These are phyloP conservation scores for Mesocricetus auratus DNA, from an alignment of 2,113 vertebrate species.

Conservation along the genomic window DNA sequence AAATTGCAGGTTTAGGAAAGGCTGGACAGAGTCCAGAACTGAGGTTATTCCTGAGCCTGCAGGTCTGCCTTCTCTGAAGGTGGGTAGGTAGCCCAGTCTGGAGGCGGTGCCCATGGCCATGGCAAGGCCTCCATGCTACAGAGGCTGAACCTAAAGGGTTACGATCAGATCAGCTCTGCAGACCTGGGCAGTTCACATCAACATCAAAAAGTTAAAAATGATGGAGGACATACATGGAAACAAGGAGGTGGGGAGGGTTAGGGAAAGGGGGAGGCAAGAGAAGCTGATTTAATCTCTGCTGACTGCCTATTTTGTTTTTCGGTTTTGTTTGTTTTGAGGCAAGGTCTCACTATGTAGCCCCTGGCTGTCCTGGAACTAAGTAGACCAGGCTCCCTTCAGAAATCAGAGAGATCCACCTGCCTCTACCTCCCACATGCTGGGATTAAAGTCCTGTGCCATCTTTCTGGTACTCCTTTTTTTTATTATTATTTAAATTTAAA, in stretches of 20 bases:
- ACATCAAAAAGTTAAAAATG: background rate
- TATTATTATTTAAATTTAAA: too few relatives aligned
- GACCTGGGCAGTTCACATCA: background rate
- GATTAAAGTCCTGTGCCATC: background rate
- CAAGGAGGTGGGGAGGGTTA: too few relatives aligned
- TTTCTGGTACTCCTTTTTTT: background rate
- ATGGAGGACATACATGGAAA: background rate
- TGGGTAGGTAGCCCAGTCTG: rapidly evolving
- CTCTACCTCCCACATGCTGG: background rate
- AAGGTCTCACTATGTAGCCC: background rate
- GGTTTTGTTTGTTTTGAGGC: background rate
- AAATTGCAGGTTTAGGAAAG: slow-evolving; percentile 33
- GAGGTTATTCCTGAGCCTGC: background rate
- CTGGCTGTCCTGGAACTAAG: background rate
- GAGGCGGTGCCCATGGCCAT: rapidly evolving
- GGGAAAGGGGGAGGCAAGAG: background rate
- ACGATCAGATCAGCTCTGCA: background rate
- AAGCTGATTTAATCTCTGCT: background rate
- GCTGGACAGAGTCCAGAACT: background rate
- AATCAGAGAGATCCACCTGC: background rate
- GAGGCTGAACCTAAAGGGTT: background rate
- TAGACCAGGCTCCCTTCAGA: background rate
- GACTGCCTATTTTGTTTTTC: background rate
- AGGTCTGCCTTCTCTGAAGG: background rate
- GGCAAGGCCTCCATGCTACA: rapidly evolving